Evolutionary conservation across 2,113 vertebrate genomes (phyloP).

Genomic region (Megaleporinus macrocephalus): DNA sequence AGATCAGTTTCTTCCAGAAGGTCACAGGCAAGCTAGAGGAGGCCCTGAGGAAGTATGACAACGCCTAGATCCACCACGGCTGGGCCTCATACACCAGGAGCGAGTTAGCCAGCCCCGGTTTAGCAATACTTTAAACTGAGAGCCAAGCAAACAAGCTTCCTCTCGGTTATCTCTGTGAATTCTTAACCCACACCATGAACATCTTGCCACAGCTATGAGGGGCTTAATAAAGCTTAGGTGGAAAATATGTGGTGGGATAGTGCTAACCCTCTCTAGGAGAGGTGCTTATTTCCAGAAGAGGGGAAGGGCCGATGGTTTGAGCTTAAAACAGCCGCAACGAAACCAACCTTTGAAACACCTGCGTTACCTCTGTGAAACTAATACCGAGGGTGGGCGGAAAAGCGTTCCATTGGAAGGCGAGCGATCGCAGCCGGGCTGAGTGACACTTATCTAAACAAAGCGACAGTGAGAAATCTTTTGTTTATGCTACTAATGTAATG

Average conservation of each 20-base stretch:
- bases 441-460: neutral
- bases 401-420: neutral
- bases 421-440: neutral
- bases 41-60: slow-evolving; percentile 93
- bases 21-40: slow-evolving; percentile 95
- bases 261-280: slow-evolving; percentile 18
- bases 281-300: slow-evolving; percentile 5
- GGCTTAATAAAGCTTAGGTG: slow-evolving; percentile 6
- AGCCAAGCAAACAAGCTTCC: slow-evolving; percentile 36
- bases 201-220: slow-evolving; percentile 11
- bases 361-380: slow-evolving; percentile 14
- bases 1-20: slow-evolving; percentile 96
- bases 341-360: neutral
- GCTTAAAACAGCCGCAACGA: neutral
- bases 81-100: neutral
- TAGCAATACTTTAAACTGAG: slow-evolving; percentile 33
- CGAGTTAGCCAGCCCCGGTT: slow-evolving; percentile 32
- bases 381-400: neutral
- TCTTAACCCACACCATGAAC: slow-evolving; percentile 6
- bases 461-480: slow-evolving; percentile 38
- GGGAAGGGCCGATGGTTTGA: neutral
- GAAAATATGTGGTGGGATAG: slow-evolving; percentile 6
- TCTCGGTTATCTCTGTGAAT: neutral
- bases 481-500: slow-evolving; percentile 83
- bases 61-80: slow-evolving; percentile 74